Evolutionary conservation across 2,888 invertebrate genomes (phyloP).

Genomic region (Nymphalis urticae): DNA sequence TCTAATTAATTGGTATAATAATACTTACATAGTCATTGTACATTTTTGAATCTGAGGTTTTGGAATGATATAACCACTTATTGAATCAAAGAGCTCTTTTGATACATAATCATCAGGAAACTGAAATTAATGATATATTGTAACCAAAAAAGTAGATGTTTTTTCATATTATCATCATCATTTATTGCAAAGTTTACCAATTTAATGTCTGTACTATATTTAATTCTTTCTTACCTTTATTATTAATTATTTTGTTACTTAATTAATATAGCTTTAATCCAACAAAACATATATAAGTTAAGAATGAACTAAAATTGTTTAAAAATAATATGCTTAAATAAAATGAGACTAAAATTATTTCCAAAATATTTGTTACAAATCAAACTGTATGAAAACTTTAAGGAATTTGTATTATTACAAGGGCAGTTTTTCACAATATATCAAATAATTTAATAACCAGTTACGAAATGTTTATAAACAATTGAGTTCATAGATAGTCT

Average conservation of each 20-base stretch:
- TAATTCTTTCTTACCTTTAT: too few relatives aligned
- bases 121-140: slow-evolving; percentile 66
- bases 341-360: too few relatives aligned
- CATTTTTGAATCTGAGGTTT: slow-evolving; percentile 95
- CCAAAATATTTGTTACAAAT: too few relatives aligned
- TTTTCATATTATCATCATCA: too few relatives aligned
- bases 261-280: too few relatives aligned
- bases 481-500: slow-evolving; percentile 8
- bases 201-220: too few relatives aligned
- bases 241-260: too few relatives aligned
- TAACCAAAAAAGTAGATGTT: background rate
- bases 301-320: too few relatives aligned
- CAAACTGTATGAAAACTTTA: too few relatives aligned
- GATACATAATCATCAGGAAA: slow-evolving; percentile 95
- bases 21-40: slow-evolving; percentile 92
- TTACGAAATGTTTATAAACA: slow-evolving; percentile 18
- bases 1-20: slow-evolving; percentile 12
- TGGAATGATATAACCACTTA: slow-evolving; percentile 97
- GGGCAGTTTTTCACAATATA: background rate
- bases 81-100: slow-evolving; percentile 95
- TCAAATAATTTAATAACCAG: background rate
- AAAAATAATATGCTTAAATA: too few relatives aligned
- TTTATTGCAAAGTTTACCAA: too few relatives aligned
- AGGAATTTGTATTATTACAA: background rate
- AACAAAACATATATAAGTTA: too few relatives aligned